Conservation (phyloP, 2,888 invertebrate species). For the Mesoligia furuncula region DNA sequence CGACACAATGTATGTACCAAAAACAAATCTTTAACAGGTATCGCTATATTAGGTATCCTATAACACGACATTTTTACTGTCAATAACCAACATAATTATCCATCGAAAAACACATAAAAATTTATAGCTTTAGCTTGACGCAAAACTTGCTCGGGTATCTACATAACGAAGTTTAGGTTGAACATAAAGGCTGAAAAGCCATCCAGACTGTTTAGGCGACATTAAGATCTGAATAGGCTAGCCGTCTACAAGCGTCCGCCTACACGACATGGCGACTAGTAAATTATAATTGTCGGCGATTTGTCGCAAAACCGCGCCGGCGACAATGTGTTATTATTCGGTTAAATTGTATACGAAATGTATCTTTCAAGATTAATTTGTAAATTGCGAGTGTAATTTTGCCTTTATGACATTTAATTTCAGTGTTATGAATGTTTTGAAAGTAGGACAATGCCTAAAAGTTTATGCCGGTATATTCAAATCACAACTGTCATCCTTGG, state of each 20-base stretch:
- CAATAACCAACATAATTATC: conserved; percentile 17
- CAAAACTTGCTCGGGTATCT: conserved; percentile 47
- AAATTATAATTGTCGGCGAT: conserved; percentile 68
- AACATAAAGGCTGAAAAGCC: conserved; percentile 65
- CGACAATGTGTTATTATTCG: conserved; percentile 47
- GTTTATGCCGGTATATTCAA: not conserved
- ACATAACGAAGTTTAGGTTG: conserved; percentile 27
- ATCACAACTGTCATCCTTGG: not conserved
- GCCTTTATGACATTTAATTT: conserved; percentile 22
- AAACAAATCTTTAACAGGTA: conserved; percentile 9
- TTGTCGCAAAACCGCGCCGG: conserved; percentile 60
- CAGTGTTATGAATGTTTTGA: not conserved
- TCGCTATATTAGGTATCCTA: conserved; percentile 13
- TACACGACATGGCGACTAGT: conserved; percentile 59
- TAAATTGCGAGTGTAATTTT: conserved; percentile 32
- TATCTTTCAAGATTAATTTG: conserved; percentile 49
- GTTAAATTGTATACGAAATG: conserved; percentile 36
- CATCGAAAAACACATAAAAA: conserved; percentile 36
- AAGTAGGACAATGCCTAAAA: not conserved
- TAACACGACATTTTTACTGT: conserved; percentile 16
- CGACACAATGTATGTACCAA: conserved; percentile 16
- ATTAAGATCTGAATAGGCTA: conserved; percentile 64
- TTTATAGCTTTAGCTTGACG: conserved; percentile 41
- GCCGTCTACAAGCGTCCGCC: conserved; percentile 59
- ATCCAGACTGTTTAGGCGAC: conserved; percentile 65